Base-by-base conservation (phyloP, 2,888 invertebrate species). In the Trichogramma evanescens region DNA sequence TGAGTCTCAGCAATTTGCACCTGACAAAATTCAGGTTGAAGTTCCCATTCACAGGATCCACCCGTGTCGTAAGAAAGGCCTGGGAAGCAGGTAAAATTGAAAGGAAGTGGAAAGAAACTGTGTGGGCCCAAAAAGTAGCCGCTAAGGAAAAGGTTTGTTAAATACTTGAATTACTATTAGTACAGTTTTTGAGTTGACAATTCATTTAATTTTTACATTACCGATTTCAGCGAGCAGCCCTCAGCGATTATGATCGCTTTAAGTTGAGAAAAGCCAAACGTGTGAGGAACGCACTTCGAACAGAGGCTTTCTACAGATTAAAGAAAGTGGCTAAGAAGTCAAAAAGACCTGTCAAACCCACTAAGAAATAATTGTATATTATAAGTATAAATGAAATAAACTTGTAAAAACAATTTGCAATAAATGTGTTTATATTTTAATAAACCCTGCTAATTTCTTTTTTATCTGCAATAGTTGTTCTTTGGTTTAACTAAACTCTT, bases 161-260 rank as follows among this genome's bases (percentile, higher is more conserved):
- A 26, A 26, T 26, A 26, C 26, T 26, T 26, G 3, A 1, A 26
- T 26, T 2, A 26, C 26, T 26, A 26, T 26, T 26, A 26, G 26
- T 26, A 26, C 3, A 26, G 26, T 26, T 26, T 26, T 26, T 26
- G 26, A 26, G 3, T 26, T 26, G 2, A 26, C 26, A 26, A 26
- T 2, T 26, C 26, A 26, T 26, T 26, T 26, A 26, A 26, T 26
- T 26, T 26, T 26, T 26, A 26, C 26, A 2, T 26, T 26, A 26
- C 26, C 26, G 2, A 26, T 83, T 83, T 46, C 79, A 94, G 90
- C 88, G 95, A 68, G 84, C 87, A 46, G 83, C 86, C 70, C 85
- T 98, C 81, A 90, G 89, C 57, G 98, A 99, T 78, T 97, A 92
- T 74, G 97, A 98, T 76, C 85, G 98, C 64, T 99, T 96, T 82